Evolutionary conservation across 2,113 vertebrate genomes (phyloP).

Genomic region (western clawed frog (Xenopus tropicalis)): UCB_Xtro_10.0 CM004450.2:95538501-95539000

Average conservation of each 20-base stretch:
- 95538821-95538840: slow-evolving; percentile 68
- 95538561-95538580: too few relatives aligned
- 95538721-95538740: neutral
- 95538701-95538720: neutral
- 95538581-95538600: too few relatives aligned
- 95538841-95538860: slow-evolving; percentile 76
- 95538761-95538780: neutral
- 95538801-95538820: slow-evolving; percentile 64
- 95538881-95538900: slow-evolving; percentile 68
- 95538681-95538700: neutral
- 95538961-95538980: slow-evolving; percentile 64
- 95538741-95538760: neutral
- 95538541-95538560: too few relatives aligned
- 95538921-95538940: slow-evolving; percentile 69
- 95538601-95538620: too few relatives aligned
- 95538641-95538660: too few relatives aligned
- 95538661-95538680: neutral
- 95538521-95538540: too few relatives aligned
- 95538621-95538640: too few relatives aligned
- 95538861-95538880: slow-evolving; percentile 73
- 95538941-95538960: slow-evolving; percentile 77
- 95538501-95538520: too few relatives aligned
- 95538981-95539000: slow-evolving; percentile 54
- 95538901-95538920: slow-evolving; percentile 74
- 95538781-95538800: slow-evolving; percentile 10